These are phyloP conservation scores for Caenorhabditis doughertyi DNA, from an alignment of 2,888 invertebrate species.

Conservation along the genomic window DNA sequence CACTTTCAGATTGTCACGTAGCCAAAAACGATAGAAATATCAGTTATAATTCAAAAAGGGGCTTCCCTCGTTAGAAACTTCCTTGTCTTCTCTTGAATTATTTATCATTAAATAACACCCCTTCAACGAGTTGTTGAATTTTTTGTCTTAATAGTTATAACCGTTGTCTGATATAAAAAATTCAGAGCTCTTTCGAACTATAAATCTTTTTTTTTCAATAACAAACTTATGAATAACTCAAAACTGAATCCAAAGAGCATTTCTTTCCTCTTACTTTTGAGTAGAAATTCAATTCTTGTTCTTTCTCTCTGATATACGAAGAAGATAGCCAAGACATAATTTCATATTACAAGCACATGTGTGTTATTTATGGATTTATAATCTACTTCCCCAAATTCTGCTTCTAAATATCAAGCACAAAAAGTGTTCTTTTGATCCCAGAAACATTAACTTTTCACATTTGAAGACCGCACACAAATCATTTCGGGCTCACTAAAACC, in stretches of 20 bases:
- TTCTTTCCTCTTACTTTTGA: too few relatives aligned
- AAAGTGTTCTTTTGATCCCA: slow-evolving; percentile 24
- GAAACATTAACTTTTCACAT: neutral
- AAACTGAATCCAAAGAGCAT: neutral
- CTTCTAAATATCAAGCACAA: slow-evolving; percentile 14
- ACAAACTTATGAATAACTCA: too few relatives aligned
- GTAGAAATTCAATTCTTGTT: too few relatives aligned
- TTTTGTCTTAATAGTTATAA: too few relatives aligned
- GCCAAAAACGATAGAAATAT: neutral
- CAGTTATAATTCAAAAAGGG: neutral
- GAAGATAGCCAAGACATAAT: neutral
- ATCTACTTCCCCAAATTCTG: neutral
- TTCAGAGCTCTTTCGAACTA: too few relatives aligned
- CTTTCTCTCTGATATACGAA: neutral
- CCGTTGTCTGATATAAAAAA: too few relatives aligned
- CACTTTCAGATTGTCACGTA: slow-evolving; percentile 27
- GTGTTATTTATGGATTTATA: neutral
- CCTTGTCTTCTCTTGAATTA: neutral
- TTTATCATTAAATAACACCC: too few relatives aligned
- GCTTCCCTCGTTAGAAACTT: slow-evolving; percentile 2
- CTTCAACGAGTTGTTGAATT: too few relatives aligned
- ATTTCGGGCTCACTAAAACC: slow-evolving; percentile 11
- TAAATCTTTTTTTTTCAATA: too few relatives aligned
- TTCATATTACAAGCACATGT: too few relatives aligned
- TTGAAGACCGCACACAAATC: slow-evolving; percentile 12